Conservation (phyloP, 2,888 invertebrate genomes). For the Agrotis clavis region DNA sequence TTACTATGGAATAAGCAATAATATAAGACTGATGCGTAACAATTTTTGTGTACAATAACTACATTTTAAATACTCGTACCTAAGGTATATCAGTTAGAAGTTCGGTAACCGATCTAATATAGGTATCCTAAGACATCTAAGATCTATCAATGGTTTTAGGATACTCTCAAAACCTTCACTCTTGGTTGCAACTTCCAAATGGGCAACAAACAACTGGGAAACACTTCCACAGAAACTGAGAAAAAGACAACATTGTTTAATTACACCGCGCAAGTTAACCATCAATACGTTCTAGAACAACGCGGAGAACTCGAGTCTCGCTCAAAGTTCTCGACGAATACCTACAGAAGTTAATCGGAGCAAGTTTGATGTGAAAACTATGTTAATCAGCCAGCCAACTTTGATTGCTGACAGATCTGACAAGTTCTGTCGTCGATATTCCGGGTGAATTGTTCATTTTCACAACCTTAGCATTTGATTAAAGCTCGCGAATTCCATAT, state of each 20-base stretch:
- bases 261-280: slow-evolving; percentile 53
- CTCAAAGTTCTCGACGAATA: slow-evolving; percentile 64
- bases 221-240: slow-evolving; percentile 10
- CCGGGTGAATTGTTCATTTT: slow-evolving; percentile 65
- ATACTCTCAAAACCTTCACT: too few species aligned
- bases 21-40: too few species aligned
- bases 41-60: too few species aligned
- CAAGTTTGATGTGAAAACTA: slow-evolving; percentile 72
- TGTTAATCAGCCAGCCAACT: slow-evolving; percentile 71
- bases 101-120: too few species aligned
- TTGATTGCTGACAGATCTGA: slow-evolving; percentile 71
- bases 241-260: slow-evolving; percentile 55
- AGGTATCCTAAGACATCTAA: too few species aligned
- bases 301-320: slow-evolving; percentile 38
- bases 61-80: too few species aligned
- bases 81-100: too few species aligned
- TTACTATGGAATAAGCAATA: too few species aligned
- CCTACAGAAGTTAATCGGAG: slow-evolving; percentile 68
- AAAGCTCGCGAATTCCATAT: slow-evolving; percentile 54
- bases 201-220: not conserved
- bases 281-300: slow-evolving; percentile 58
- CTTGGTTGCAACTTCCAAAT: too few species aligned
- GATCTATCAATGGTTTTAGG: too few species aligned
- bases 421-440: slow-evolving; percentile 67
- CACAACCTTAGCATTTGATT: slow-evolving; percentile 66